Percentiles rank a stretch among this genome's conserved stretches.
Evolutionary conservation across 2,797 vertebrate genomes (phyloP).

Genomic region (Sebastes itinus): DNA sequence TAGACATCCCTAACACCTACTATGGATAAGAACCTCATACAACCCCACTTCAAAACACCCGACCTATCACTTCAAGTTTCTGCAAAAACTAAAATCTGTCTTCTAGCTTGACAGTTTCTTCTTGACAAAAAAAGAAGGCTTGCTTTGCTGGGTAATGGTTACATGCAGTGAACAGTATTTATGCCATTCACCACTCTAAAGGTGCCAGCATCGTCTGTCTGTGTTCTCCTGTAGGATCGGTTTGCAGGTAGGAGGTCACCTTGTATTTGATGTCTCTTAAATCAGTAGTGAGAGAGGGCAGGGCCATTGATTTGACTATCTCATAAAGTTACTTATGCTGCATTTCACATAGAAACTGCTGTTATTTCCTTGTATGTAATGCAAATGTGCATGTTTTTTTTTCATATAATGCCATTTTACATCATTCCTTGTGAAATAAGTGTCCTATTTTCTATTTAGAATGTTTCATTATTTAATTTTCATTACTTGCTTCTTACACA

Average conservation of each 20-base stretch:
- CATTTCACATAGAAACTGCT: neutral
- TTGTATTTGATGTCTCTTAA: conserved; percentile 8
- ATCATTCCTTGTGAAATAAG: neutral
- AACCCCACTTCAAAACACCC: no score
- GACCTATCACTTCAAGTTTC: no score
- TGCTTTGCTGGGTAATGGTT: conserved; percentile 4
- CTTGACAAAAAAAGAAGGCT: neutral
- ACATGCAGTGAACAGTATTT: neutral
- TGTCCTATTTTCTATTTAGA: neutral
- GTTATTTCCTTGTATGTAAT: neutral
- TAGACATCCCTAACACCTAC: no score
- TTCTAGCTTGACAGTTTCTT: neutral
- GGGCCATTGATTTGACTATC: neutral
- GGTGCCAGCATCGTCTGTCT: neutral
- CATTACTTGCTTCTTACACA: neutral
- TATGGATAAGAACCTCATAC: no score
- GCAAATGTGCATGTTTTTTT: neutral
- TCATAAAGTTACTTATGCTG: neutral
- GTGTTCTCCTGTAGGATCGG: conserved; percentile 12
- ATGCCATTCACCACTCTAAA: neutral
- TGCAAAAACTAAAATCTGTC: neutral
- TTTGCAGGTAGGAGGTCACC: neutral
- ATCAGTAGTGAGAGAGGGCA: neutral
- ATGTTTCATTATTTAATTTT: neutral
- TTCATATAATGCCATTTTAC: neutral